Base-by-base conservation (phyloP, 2,113 vertebrate species). In the Heterotilapia buettikoferi region DNA sequence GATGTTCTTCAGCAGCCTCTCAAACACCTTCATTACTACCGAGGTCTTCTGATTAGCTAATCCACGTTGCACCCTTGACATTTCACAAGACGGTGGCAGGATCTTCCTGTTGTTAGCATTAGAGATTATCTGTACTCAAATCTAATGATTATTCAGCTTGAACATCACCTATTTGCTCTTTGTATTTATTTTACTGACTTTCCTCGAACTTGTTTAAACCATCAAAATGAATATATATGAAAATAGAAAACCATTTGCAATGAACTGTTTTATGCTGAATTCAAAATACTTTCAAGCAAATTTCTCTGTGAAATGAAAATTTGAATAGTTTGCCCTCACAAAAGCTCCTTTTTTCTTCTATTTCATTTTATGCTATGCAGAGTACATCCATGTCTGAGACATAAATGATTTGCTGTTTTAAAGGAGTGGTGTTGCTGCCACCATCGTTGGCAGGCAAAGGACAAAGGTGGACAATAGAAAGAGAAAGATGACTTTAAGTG, bases 321-420 rank as follows among this genome's bases (percentile, higher is more conserved):
- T 57, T 57, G 1, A 57, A 57, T 57, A 26, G 54, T 57, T 57
- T 57, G 4, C 0, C 2, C 54, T 57, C 7, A 57, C 6, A 14
- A 56, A 56, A 56, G 53, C 53, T 56, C 53, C 21, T 13, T 56
- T 56, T 56, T 56, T 56, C 54, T 56, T 56, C 4, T 0, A 26
- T 26, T 57, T 57, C 1, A 0, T 57, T 14, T 57, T 14, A 14
- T 26, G 0, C 21, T 57, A 3, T 56, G 54, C 21, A 26, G 54
- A 56, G 54, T 26, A 56, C 54, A 7, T 56, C 54, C 54, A 56
- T 56, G 54, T 56, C 12, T 56, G 21, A 26, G 54, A 56, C 2
- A 56, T 56, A 26, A 56, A 56, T 56, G 13, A 56, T 56, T 56
- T 56, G 11, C 54, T 26, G 54, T 26, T 56, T 26, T 56, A 56